Evolutionary conservation across 2,888 invertebrate genomes (phyloP), one percentile per base, ranked within the genome.

Genomic region (Tyria jacobaeae): DNA sequence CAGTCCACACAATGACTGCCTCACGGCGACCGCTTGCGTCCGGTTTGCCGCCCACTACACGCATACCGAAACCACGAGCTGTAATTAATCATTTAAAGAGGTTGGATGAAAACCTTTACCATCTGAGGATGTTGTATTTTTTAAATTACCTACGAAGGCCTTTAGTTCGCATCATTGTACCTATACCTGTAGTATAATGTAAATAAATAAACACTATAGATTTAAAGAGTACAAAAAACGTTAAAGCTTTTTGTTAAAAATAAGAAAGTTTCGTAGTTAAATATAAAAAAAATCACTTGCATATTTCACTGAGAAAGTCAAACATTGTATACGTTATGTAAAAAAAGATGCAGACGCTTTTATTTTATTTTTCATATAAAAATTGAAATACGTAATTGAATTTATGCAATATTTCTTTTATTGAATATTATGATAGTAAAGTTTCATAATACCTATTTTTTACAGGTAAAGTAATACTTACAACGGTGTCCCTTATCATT

Each of bases 1-100:
- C 97, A 4, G 98, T 98, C 97, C 98, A 98, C 64, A 98, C 97
- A 83, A 98, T 97, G 87, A 97, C 97, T 52, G 98, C 98, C 88
- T 98, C 97, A 71, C 98, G 96, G 41, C 96, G 96, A 6, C 98
- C 98, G 88, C 97, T 97, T 35, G 96, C 95, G 63, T 97, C 97
- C 35, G 96, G 96, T 89, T 98, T 98, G 34, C 99, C 99, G 21
- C 98, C 99, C 51, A 98, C 98, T 31, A 99, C 98, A 69, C 98
- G 95, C 98, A 99, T 98, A 37, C 99, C 99, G 84, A 98, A 98
- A 62, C 98, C 98, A 75, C 97, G 96, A 71, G 97, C 97, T 97
- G 89, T 68, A 79, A 82, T 80, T 71, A 67, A 77, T 79, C 66
- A 80, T 78, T 78, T 70, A 62, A 70, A 71, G 66, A 70, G 59